Conservation (phyloP, 2,797 vertebrate genomes). For the Hydrocynus forskahlii region DNA sequence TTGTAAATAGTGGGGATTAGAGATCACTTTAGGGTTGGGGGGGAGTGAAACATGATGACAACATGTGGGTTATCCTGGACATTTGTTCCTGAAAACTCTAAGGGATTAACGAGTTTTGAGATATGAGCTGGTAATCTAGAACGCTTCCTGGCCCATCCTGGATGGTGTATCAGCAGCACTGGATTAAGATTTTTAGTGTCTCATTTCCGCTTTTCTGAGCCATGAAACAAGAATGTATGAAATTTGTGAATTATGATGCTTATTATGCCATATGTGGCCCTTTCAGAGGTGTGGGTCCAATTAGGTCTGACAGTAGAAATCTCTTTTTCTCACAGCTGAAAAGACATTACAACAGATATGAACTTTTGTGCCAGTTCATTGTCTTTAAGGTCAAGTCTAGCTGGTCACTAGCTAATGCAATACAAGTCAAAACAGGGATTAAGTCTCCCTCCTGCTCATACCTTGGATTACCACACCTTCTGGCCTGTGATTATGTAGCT, state of each 20-base stretch:
- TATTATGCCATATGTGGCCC: background rate
- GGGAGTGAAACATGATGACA: conserved; percentile 64
- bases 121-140: conserved; percentile 42
- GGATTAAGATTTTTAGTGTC: conserved; percentile 34
- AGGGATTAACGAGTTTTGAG: conserved; percentile 49
- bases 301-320: background rate
- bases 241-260: background rate
- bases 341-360: background rate
- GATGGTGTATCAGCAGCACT: background rate
- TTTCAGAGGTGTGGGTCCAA: background rate
- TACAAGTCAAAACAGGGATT: background rate
- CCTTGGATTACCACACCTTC: conserved; percentile 34
- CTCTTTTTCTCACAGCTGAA: background rate
- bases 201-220: conserved; percentile 1
- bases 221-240: background rate
- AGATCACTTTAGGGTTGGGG: conserved; percentile 60
- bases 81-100: conserved; percentile 49
- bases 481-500: conserved; percentile 17
- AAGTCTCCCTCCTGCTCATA: conserved; percentile 22
- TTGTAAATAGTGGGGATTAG: conserved; percentile 74
- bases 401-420: background rate
- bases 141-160: conserved; percentile 22
- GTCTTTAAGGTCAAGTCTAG: background rate
- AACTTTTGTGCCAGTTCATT: background rate
- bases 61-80: conserved; percentile 75